Evolutionary conservation across 2,888 invertebrate species (phyloP).

Genomic region (Leptinotarsa juncta): DNA sequence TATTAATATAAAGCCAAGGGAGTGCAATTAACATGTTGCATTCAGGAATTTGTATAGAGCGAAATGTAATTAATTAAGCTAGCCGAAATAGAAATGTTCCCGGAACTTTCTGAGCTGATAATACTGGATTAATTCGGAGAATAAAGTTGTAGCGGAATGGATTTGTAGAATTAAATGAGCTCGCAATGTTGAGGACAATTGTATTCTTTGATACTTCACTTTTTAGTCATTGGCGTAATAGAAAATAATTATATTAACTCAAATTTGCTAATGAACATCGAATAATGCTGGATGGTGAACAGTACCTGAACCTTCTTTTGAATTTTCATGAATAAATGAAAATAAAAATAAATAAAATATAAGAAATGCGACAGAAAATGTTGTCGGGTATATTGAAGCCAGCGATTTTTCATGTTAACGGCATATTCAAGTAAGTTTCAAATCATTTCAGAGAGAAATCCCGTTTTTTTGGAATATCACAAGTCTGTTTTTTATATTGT

Average conservation of each 20-base stretch:
- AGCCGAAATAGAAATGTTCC: neutral
- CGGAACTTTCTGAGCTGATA: constrained; percentile 1
- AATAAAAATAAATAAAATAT: no score
- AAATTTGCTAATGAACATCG: no score
- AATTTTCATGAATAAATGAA: no score
- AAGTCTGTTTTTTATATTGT: no score
- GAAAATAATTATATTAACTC: neutral
- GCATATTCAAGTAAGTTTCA: no score
- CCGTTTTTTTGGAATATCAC: no score
- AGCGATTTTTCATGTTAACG: no score
- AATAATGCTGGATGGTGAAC: no score
- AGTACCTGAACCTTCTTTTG: no score
- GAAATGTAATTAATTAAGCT: neutral
- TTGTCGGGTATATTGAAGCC: no score
- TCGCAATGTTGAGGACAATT: neutral
- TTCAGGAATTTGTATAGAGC: neutral
- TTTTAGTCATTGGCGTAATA: neutral
- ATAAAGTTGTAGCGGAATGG: neutral
- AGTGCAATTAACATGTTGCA: neutral
- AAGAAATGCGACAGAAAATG: no score
- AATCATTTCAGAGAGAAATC: no score
- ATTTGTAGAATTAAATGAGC: neutral
- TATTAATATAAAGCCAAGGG: neutral
- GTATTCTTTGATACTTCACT: neutral
- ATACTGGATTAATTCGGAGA: neutral